phyloP scores from a whole-genome alignment of 2,797 vertebrate species.

The Macrochelys suwanniensis region DNA sequence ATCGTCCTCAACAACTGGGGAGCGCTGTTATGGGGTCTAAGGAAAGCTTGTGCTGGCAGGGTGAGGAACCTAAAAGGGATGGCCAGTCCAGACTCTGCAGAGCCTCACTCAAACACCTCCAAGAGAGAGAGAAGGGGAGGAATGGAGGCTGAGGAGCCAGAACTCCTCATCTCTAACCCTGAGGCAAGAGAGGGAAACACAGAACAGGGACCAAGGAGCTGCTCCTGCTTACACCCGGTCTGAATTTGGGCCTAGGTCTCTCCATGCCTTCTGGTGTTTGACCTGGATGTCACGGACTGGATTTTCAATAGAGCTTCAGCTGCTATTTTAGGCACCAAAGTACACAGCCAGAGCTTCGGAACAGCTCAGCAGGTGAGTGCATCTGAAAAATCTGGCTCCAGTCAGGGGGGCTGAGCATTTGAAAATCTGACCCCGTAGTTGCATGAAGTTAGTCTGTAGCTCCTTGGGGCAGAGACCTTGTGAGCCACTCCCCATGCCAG shows the following conservation, averaged over 20 bases:
- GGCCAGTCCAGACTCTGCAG: not conserved
- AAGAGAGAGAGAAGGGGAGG: not conserved
- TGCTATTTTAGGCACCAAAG: not conserved
- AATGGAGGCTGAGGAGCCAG: not conserved
- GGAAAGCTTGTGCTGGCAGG: not conserved
- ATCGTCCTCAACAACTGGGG: fast-evolving
- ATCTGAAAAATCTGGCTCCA: not conserved
- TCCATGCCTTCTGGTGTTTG: not conserved
- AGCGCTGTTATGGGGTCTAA: not conserved
- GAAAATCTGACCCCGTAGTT: not conserved
- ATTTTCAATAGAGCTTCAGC: not conserved
- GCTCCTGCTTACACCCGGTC: not conserved
- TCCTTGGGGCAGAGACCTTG: not conserved
- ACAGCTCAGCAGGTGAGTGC: not conserved
- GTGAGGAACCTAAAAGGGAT: not conserved
- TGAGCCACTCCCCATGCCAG: not conserved
- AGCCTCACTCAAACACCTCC: not conserved
- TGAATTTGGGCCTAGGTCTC: not conserved
- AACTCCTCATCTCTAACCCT: not conserved
- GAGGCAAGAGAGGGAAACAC: not conserved
- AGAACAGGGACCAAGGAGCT: not conserved
- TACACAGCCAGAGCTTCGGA: not conserved
- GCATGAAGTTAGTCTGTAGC: not conserved
- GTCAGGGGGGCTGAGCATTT: not conserved
- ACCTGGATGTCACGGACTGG: not conserved